Evolutionary conservation across 2,888 invertebrate species (phyloP), one percentile per base, ranked within the genome.

Genomic region (Apeira syringaria): DNA sequence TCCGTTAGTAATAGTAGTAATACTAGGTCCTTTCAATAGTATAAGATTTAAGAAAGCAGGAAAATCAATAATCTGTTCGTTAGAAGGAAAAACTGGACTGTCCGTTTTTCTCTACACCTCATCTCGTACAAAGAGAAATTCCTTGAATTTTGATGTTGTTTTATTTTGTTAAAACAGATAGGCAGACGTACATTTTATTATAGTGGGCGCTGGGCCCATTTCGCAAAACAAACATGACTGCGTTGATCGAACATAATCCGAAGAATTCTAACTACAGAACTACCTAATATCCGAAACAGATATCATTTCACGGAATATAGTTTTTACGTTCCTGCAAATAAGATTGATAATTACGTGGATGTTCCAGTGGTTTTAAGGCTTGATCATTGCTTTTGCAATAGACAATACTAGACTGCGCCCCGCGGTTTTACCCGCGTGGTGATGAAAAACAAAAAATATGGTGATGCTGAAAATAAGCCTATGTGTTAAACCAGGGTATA

Each of bases 221-320:
- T 39, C 39, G 8, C 8, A 35, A 27, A 46, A 45, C 38, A 35
- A 34, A 46, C 13, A 29, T 34, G 34, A 22, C 10, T 22, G 8
- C 5, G 24, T 22, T 40, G 39, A 38, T 25, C 10, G 29, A 30
- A 29, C 25, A 26, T 10, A 30, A 34, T 35, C 39, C 34, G 30
- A 35, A 26, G 30, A 45, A 39, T 45, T 35, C 30, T 35, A 37
- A 29, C 33, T 27, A 31, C 11, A 33, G 30, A 38, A 29, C 29
- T 18, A 20, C 36, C 24, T 28, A 22, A 43, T 13, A 30, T 43
- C 10, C 9, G 10, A 36, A 27, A 20, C 26, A 5, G 15, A 32
- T 36, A 35, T 20, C 18, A 5, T 20, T 35, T 27, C 18, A 6
- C 10, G 25, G 17, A 25, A 33, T n/a, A n/a, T n/a, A n/a, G n/a